Evolutionary conservation across 2,797 vertebrate genomes (phyloP), one percentile per base, ranked within the genome.

Genomic region (Enteromius afrohamiltoni): DNA sequence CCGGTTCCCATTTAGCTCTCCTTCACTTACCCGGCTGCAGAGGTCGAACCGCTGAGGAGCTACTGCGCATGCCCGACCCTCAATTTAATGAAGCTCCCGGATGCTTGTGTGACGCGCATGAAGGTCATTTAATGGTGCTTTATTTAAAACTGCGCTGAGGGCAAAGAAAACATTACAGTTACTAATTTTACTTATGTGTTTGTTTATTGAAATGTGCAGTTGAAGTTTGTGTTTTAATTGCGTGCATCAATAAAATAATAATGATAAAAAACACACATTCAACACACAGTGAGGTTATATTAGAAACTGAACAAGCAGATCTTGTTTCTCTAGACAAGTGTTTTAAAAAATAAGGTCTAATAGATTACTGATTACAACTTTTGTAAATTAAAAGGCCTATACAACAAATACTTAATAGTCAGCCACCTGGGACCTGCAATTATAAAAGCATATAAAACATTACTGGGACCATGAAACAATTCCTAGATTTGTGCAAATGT

Each of bases 11-110:
- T 47, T 78, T 65, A 42, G 76, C 73, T 84, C 86, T 79, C 83
- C 86, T 88, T 89, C 83, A 84, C 89, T 89, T 76, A 90, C 89
- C 87, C 84, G 86, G 88, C 88, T 79, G 76, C 89, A 89, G 89
- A 90, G 89, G 89, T 88, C 89, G 89, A 64, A 90, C 83, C 85
- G 88, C 88, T 87, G 73, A 86, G 77, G 76, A 81, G 21, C 49
- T 68, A 58, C 60, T 83, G 82, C 89, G 89, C 89, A 87, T 89
- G 89, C 87, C 21, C 69, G 37, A 10, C 76, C 53, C 79, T 51
- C 40, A 84, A 71, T 88, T 88, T 86, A 87, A 79, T 42, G 1
- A 42, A 78, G 58, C 34, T 11, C 89, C 86, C 88, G 88, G 86
- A 87, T 88, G 79, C 9, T 3, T 7, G 42, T 14, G 23, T 81